Percentiles rank a stretch among this genome's conserved stretches.
Conservation (phyloP, 2,797 vertebrate genomes). For the Peromyscus nudipes region DNA sequence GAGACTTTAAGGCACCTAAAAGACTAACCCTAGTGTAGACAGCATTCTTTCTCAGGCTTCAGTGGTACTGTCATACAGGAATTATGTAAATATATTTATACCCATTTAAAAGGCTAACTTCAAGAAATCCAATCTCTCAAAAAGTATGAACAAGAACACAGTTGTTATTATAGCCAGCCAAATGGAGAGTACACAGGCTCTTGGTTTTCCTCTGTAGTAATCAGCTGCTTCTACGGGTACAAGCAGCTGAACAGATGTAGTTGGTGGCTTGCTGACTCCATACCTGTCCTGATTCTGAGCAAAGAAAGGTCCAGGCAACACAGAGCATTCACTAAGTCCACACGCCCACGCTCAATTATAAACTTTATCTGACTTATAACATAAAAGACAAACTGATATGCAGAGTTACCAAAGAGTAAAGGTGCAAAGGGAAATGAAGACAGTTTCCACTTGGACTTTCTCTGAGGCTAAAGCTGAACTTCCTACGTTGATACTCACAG, state of each 20-base stretch:
- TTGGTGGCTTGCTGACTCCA: not conserved
- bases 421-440: constrained; percentile 29
- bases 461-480: constrained; percentile 1
- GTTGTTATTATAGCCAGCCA: not conserved
- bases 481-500: constrained; percentile 90
- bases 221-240: not conserved
- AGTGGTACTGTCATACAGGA: not conserved
- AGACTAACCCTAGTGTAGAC: not conserved
- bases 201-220: not conserved
- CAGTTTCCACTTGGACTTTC: constrained; percentile 6
- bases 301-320: not conserved
- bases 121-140: constrained; percentile 3
- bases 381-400: constrained; percentile 17
- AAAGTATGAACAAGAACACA: not conserved
- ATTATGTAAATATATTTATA: constrained; percentile 42
- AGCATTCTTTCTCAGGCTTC: not conserved
- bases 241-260: not conserved
- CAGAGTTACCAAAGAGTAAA: constrained; percentile 34
- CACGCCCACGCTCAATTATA: not conserved
- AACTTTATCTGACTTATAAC: not conserved
- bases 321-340: constrained; percentile 18
- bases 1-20: not conserved
- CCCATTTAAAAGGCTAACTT: constrained; percentile 44
- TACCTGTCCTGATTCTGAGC: not conserved
- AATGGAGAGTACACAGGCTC: not conserved